phyloP scores from a whole-genome alignment of 2,797 vertebrate genomes.

The Falco biarmicus region DNA sequence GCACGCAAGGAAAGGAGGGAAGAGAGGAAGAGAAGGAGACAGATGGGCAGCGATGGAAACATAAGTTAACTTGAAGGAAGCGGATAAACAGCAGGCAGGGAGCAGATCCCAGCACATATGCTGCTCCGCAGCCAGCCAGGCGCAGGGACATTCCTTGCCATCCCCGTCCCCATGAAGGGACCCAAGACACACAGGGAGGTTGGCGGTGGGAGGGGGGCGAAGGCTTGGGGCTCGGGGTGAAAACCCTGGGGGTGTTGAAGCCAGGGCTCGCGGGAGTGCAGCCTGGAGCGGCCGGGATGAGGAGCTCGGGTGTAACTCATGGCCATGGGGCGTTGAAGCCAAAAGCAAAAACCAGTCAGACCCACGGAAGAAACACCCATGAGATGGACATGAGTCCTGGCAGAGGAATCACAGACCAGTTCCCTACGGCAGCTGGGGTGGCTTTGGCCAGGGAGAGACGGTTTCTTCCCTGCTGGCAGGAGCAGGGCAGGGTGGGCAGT shows the following conservation, averaged over 20 bases:
- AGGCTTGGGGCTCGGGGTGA: not conserved
- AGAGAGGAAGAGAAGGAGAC: slow-evolving; percentile 65
- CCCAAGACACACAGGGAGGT: accelerated
- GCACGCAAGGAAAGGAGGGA: not conserved
- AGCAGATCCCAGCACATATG: slow-evolving; percentile 81
- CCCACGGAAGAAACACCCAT: not conserved
- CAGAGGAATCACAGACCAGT: not conserved
- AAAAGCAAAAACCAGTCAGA: not conserved
- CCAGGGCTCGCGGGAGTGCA: not conserved
- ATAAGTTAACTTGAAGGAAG: slow-evolving; percentile 83
- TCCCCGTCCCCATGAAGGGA: accelerated
- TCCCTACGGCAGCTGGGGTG: accelerated
- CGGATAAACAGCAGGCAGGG: slow-evolving; percentile 82
- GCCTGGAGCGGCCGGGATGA: accelerated
- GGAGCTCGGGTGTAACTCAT: not conserved
- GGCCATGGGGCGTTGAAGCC: accelerated
- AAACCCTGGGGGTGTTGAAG: accelerated
- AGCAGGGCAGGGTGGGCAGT: not conserved
- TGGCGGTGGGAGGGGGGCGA: accelerated
- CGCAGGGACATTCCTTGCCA: not conserved
- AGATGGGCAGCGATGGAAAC: slow-evolving; percentile 81
- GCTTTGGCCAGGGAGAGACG: not conserved
- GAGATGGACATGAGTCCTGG: not conserved
- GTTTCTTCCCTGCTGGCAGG: not conserved
- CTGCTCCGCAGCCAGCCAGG: slow-evolving; percentile 58